Evolutionary conservation across 2,797 vertebrate species (phyloP).

Genomic region (Sparidentex hasta): DNA sequence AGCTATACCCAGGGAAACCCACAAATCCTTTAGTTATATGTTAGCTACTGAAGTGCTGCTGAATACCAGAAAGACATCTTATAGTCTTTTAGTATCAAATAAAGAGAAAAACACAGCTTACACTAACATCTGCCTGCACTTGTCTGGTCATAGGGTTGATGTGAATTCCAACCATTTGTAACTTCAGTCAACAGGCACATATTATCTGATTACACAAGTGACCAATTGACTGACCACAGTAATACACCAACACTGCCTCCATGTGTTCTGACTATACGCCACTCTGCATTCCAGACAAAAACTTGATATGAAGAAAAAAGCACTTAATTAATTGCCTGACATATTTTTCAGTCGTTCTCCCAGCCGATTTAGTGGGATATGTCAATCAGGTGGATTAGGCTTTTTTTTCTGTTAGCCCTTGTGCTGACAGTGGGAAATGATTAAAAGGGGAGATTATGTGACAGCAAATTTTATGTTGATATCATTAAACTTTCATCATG

Average conservation of each 20-base stretch:
- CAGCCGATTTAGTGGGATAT: slow-evolving; percentile 67
- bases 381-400: slow-evolving; percentile 81
- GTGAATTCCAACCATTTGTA: slow-evolving; percentile 25
- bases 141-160: slow-evolving; percentile 3
- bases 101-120: neutral
- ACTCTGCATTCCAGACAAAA: slow-evolving; percentile 66
- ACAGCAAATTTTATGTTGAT: slow-evolving; percentile 83
- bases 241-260: slow-evolving; percentile 28
- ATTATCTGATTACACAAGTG: slow-evolving; percentile 62
- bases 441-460: slow-evolving; percentile 83
- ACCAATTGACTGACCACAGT: slow-evolving; percentile 54
- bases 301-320: slow-evolving; percentile 66
- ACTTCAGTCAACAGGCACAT: slow-evolving; percentile 27
- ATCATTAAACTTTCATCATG: slow-evolving; percentile 86
- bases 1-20: neutral
- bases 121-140: neutral
- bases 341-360: slow-evolving; percentile 72
- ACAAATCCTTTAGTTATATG: neutral
- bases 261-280: slow-evolving; percentile 18
- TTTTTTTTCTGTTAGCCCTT: slow-evolving; percentile 71
- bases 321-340: slow-evolving; percentile 74
- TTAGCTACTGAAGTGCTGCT: neutral
- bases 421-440: slow-evolving; percentile 77
- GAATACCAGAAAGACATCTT: neutral
- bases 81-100: neutral